Conservation (phyloP, 37 sponge, comb jelly and placozoan species). For the Bolinopsis microptera region DNA sequence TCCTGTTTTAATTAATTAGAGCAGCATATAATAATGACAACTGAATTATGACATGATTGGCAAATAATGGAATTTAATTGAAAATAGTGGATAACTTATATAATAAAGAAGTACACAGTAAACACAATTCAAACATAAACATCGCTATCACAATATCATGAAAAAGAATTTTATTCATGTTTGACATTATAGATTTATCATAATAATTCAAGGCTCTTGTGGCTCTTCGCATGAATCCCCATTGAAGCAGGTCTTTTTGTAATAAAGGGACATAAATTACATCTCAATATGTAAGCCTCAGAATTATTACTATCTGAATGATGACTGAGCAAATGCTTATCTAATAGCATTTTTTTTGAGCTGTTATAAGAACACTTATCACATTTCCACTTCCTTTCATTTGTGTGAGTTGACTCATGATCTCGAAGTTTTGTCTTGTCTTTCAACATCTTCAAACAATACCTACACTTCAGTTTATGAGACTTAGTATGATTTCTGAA, state of each 20-base stretch:
- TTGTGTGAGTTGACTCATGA: neutral
- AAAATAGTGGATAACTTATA: too few relatives aligned
- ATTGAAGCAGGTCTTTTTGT: neutral
- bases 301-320: neutral
- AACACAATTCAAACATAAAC: too few relatives aligned
- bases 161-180: too few relatives aligned
- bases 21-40: too few relatives aligned
- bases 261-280: neutral
- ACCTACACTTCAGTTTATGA: constrained; percentile 21
- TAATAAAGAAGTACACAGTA: too few relatives aligned
- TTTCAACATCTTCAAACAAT: neutral
- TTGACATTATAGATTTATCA: too few relatives aligned
- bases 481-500: constrained; percentile 25
- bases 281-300: neutral
- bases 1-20: too few relatives aligned
- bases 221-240: neutral
- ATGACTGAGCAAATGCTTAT: neutral
- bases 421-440: neutral
- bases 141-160: too few relatives aligned
- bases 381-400: neutral
- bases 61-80: too few relatives aligned
- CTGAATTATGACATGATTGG: too few relatives aligned
- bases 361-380: neutral
- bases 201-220: neutral
- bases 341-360: neutral